These are phyloP conservation scores for Orchestia grillus DNA, from an alignment of 1,140 invertebrate species.

Conservation along the genomic window DNA sequence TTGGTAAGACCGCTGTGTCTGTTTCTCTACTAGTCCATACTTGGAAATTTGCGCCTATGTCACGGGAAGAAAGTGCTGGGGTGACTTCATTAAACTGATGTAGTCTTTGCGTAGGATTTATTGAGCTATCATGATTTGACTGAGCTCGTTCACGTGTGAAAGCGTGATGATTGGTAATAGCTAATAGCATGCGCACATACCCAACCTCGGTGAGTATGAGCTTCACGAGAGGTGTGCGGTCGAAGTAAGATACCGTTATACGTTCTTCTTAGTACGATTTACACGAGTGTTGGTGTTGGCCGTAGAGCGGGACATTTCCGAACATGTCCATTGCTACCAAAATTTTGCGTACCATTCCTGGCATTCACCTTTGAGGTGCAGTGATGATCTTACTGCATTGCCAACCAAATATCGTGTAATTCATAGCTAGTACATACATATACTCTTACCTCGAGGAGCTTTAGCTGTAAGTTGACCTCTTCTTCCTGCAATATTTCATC, in stretches of 20 bases:
- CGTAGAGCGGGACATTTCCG: not conserved
- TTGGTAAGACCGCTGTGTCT: too few relatives aligned
- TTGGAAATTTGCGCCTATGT: not conserved
- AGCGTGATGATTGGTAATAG: not conserved
- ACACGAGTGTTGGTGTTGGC: not conserved
- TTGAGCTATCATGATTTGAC: not conserved
- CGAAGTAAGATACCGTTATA: not conserved
- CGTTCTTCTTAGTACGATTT: not conserved
- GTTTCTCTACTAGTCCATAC: too few relatives aligned
- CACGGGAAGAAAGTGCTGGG: not conserved
- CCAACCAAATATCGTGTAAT: not conserved
- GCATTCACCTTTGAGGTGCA: not conserved
- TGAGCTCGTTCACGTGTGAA: not conserved
- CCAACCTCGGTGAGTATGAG: not conserved
- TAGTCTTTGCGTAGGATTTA: not conserved
- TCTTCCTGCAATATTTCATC: not conserved
- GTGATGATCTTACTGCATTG: not conserved
- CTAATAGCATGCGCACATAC: not conserved
- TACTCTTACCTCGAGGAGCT: not conserved
- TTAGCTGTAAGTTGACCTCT: not conserved
- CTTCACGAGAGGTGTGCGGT: not conserved
- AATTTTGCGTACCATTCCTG: not conserved
- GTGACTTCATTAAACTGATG: too few relatives aligned
- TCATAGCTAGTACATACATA: not conserved
- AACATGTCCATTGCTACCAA: not conserved